These are phyloP conservation scores for Drosophila affinis DNA, from an alignment of 2,888 invertebrate genomes.

Conservation along the genomic window DNA sequence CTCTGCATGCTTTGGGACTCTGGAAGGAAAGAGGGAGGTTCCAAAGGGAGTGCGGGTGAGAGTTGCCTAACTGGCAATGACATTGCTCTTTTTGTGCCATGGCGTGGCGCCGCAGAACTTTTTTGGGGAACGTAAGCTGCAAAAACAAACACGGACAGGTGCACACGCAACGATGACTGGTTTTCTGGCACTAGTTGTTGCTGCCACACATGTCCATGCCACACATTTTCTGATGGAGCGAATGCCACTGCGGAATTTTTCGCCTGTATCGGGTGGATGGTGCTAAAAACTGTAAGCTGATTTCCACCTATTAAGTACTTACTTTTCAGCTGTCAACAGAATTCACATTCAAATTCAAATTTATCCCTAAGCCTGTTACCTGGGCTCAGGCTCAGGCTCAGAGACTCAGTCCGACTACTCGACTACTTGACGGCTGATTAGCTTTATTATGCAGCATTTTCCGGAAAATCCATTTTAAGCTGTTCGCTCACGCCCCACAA, in stretches of 20 bases:
- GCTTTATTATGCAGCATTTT: constrained; percentile 72
- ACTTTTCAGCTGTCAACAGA: constrained; percentile 36
- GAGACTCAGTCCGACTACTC: neutral
- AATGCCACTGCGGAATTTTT: neutral
- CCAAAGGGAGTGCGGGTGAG: neutral
- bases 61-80: constrained; percentile 55
- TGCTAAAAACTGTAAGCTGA: constrained; percentile 33
- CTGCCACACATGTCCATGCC: neutral
- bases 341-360: constrained; percentile 46
- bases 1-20: constrained; percentile 16
- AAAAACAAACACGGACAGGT: constrained; percentile 31
- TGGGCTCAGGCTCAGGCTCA: constrained; percentile 17
- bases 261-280: neutral
- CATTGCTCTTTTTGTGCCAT: constrained; percentile 41
- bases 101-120: constrained; percentile 55
- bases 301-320: constrained; percentile 19
- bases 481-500: neutral
- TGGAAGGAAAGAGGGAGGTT: no score
- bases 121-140: constrained; percentile 32
- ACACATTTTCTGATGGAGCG: constrained; percentile 13
- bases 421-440: constrained; percentile 62
- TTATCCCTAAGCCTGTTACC: constrained; percentile 48
- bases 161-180: constrained; percentile 5
- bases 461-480: constrained; percentile 68
- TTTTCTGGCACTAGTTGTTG: no score